Evolutionary conservation across 2,797 vertebrate genomes (phyloP).

Genomic region (Macrochelys suwanniensis): DNA sequence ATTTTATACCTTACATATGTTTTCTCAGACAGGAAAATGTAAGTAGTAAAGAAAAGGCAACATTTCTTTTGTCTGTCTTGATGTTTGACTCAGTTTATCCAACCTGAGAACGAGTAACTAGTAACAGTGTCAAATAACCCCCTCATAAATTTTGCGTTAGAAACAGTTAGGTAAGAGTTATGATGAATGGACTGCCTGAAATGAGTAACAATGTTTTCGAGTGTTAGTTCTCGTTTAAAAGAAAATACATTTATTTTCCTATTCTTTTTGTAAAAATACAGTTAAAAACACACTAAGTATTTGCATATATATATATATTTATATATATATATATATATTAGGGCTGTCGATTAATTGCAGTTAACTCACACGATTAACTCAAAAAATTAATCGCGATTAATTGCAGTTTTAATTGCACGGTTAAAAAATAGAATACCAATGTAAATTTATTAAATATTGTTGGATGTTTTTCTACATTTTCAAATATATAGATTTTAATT

Average conservation of each 20-base stretch:
- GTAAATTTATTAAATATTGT: too few relatives aligned
- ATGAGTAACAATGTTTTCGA: slow-evolving; percentile 53
- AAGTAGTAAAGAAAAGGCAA: background rate
- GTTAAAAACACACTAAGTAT: background rate
- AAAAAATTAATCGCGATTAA: too few relatives aligned
- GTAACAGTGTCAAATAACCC: slow-evolving; percentile 20
- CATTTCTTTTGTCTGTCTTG: slow-evolving; percentile 37
- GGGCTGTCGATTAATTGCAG: too few relatives aligned
- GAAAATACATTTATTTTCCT: background rate
- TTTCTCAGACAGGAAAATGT: slow-evolving; percentile 1
- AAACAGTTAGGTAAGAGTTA: slow-evolving; percentile 17
- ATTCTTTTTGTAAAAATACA: background rate
- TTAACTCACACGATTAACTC: too few relatives aligned
- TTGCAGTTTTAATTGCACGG: too few relatives aligned
- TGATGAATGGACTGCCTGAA: slow-evolving; percentile 43
- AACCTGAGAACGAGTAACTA: background rate
- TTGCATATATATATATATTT: background rate
- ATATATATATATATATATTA: background rate
- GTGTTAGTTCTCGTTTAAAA: slow-evolving; percentile 42
- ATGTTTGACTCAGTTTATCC: background rate
- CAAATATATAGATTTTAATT: too few relatives aligned
- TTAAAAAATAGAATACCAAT: too few relatives aligned
- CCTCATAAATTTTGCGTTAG: slow-evolving; percentile 9
- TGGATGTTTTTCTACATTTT: too few relatives aligned
- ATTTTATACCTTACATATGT: background rate